Evolutionary conservation across 2,797 vertebrate species (phyloP).

Genomic region (Poeciliopsis infans): DNA sequence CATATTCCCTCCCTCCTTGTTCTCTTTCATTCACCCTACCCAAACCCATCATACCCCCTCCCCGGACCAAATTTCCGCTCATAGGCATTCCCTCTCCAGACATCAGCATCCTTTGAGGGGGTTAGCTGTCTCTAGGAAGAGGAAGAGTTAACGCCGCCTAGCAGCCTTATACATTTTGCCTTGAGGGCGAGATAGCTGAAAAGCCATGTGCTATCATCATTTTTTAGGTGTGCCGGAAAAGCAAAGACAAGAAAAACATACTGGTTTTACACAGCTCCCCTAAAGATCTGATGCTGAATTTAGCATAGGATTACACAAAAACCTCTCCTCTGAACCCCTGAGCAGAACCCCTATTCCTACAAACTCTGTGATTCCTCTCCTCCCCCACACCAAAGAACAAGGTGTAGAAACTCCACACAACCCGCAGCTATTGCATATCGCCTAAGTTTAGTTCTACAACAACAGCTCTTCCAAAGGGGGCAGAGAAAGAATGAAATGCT

Average conservation of each 20-base stretch:
- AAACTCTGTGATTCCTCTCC: conserved; percentile 73
- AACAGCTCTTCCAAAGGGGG: conserved; percentile 60
- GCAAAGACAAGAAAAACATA: conserved; percentile 79
- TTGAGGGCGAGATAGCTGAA: conserved; percentile 80
- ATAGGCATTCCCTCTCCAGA: conserved; percentile 82
- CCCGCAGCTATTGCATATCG: conserved; percentile 72
- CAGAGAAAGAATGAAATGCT: conserved; percentile 54
- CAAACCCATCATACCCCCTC: conserved; percentile 47
- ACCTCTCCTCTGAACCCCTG: conserved; percentile 74
- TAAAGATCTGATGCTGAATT: conserved; percentile 82
- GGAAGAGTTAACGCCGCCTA: conserved; percentile 76
- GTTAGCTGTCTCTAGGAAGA: conserved; percentile 80
- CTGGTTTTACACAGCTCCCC: conserved; percentile 77
- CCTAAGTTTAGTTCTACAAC: conserved; percentile 78
- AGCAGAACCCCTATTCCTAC: conserved; percentile 74
- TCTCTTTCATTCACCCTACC: conserved; percentile 52
- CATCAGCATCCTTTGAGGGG: conserved; percentile 83
- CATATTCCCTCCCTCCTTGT: conserved; percentile 68
- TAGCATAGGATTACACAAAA: conserved; percentile 83
- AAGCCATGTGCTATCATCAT: conserved; percentile 80
- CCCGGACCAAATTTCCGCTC: conserved; percentile 69
- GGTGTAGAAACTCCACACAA: conserved; percentile 67
- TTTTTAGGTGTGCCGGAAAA: conserved; percentile 78
- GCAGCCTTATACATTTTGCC: conserved; percentile 83
- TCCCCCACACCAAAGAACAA: conserved; percentile 68